Evolutionary conservation across 2,113 vertebrate genomes (phyloP).

Genomic region (Rostratula benghalensis): DNA sequence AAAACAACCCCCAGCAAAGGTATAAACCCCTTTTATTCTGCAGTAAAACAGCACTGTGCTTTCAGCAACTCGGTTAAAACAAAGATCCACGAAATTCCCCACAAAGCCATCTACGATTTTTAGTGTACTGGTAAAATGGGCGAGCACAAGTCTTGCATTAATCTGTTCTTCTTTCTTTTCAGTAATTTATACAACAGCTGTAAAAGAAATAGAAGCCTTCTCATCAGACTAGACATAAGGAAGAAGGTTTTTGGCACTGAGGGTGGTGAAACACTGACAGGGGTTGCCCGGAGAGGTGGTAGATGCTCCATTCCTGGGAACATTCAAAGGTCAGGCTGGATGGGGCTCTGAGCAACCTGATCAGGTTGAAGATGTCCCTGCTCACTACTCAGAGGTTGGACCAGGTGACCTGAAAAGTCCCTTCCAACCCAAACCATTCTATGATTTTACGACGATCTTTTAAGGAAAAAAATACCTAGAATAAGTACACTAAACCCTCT

Average conservation of each 20-base stretch:
- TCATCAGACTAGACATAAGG: neutral
- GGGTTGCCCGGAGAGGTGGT: fast-evolving
- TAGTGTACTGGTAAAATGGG: neutral
- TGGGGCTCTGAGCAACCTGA: fast-evolving
- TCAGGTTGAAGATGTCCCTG: neutral
- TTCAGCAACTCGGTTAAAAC: neutral
- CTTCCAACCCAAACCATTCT: neutral
- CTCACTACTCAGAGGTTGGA: neutral
- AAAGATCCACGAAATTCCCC: neutral
- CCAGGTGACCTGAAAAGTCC: neutral
- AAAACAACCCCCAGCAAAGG: neutral
- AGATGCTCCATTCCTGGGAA: neutral
- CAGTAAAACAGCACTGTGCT: neutral
- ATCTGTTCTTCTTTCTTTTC: neutral
- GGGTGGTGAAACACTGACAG: neutral
- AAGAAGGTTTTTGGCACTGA: neutral
- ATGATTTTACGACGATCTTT: neutral
- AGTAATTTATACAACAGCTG: neutral
- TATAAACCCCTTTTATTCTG: neutral
- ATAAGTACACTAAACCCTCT: neutral
- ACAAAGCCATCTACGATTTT: neutral
- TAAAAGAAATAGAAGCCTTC: neutral
- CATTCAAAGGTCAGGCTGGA: neutral
- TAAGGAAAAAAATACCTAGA: neutral
- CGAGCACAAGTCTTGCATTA: neutral